phyloP scores from a whole-genome alignment of 2,113 vertebrate species.

The Equus quagga region DNA sequence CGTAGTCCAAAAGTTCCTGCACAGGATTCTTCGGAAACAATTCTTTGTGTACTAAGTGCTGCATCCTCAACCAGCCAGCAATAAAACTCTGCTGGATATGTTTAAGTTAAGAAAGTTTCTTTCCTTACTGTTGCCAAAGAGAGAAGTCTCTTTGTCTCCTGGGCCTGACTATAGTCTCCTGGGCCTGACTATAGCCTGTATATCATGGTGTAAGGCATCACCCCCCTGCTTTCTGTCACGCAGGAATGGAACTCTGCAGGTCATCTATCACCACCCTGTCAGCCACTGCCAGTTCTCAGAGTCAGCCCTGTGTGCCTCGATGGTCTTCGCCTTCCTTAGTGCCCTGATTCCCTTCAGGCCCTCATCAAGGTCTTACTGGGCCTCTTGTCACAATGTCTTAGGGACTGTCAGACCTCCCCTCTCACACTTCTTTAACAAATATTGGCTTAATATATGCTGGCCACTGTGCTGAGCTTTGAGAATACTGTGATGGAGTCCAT shows the following conservation, averaged over 20 bases:
- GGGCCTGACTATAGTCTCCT: background rate
- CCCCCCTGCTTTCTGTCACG: background rate
- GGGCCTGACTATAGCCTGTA: background rate
- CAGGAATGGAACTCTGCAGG: background rate
- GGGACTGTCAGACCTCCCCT: too few species aligned
- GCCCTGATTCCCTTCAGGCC: background rate
- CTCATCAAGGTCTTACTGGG: background rate
- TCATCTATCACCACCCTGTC: background rate
- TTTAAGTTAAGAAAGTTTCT: background rate
- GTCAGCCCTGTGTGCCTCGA: rapidly evolving
- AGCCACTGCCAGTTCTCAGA: background rate
- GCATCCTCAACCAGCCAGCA: background rate
- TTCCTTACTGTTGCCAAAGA: background rate
- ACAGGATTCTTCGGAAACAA: background rate
- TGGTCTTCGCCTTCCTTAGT: background rate
- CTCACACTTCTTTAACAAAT: background rate
- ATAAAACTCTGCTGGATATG: background rate
- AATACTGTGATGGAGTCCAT: background rate
- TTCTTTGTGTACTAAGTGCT: background rate
- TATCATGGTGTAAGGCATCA: background rate
- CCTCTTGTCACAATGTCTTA: background rate
- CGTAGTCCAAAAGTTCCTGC: background rate
- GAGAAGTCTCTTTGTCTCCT: background rate
- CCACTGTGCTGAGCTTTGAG: background rate
- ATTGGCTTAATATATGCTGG: background rate